Percentiles rank a stretch among this genome's conserved stretches.
phyloP scores from a whole-genome alignment of 2,888 invertebrate species.

The Drosophila trichaetosa region DNA sequence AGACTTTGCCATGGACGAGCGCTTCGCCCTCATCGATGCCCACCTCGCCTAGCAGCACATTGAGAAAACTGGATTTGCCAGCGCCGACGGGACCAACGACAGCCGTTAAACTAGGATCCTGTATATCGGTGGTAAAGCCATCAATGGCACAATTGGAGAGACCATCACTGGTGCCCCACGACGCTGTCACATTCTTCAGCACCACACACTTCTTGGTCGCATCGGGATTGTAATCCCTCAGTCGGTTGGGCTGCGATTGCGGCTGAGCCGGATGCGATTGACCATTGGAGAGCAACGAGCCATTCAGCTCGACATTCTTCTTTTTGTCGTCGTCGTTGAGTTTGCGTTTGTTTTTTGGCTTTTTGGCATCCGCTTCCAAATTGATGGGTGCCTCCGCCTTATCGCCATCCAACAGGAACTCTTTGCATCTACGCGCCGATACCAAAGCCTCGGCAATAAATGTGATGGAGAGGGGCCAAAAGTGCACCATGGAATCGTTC shows the following conservation, averaged over 20 bases:
- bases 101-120: slow-evolving; percentile 81
- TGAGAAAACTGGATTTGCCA: slow-evolving; percentile 90
- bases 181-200: slow-evolving; percentile 86
- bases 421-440: slow-evolving; percentile 90
- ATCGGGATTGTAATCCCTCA: slow-evolving; percentile 66
- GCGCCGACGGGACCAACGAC: slow-evolving; percentile 91
- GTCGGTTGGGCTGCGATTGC: slow-evolving; percentile 23
- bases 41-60: slow-evolving; percentile 90
- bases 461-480: slow-evolving; percentile 92
- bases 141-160: slow-evolving; percentile 73
- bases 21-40: slow-evolving; percentile 87
- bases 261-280: slow-evolving; percentile 7
- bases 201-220: slow-evolving; percentile 79
- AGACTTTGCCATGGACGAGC: slow-evolving; percentile 88
- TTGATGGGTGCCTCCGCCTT: slow-evolving; percentile 68
- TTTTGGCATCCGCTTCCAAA: slow-evolving; percentile 82
- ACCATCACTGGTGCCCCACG: slow-evolving; percentile 85
- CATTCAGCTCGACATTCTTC: slow-evolving; percentile 56
- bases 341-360: slow-evolving; percentile 69
- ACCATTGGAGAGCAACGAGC: slow-evolving; percentile 47
- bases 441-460: slow-evolving; percentile 91
- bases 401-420: slow-evolving; percentile 86
- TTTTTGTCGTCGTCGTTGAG: slow-evolving; percentile 44
- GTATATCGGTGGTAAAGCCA: slow-evolving; percentile 86
- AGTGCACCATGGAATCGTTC: slow-evolving; percentile 91